phyloP scores from a whole-genome alignment of 1,140 invertebrate species.

The Macrostomum lignano region DNA sequence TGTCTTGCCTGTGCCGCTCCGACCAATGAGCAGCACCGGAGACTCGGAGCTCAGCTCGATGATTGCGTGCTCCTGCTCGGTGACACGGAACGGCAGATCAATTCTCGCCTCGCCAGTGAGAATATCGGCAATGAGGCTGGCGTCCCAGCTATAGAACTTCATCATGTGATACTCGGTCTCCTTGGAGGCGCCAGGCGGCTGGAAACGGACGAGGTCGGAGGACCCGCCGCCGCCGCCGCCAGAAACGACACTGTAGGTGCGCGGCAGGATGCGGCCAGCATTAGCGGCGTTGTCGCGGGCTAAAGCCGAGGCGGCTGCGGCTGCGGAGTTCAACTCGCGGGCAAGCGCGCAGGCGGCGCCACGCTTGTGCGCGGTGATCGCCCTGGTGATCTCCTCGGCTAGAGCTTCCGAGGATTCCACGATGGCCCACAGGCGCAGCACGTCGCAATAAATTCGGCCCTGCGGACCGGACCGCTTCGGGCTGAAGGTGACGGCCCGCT shows the following conservation, averaged over 20 bases:
- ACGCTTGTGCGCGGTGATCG: conserved; percentile 14
- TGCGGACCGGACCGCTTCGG: conserved; percentile 12
- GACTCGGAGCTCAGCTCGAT: conserved; percentile 13
- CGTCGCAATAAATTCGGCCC: conserved; percentile 16
- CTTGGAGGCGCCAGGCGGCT: conserved; percentile 15
- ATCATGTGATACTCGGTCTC: conserved; percentile 21
- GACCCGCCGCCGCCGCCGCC: not conserved
- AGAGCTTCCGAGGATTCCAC: conserved; percentile 13
- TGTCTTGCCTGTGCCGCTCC: conserved; percentile 18
- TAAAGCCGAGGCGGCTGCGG: conserved; percentile 6
- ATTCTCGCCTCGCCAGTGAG: conserved; percentile 11
- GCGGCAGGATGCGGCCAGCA: not conserved
- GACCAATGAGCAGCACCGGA: conserved; percentile 14
- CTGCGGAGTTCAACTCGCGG: conserved; percentile 8
- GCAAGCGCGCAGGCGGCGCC: conserved; percentile 12
- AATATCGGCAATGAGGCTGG: conserved; percentile 12
- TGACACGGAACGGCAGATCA: conserved; percentile 20
- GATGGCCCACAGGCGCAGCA: conserved; percentile 19
- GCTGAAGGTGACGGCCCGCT: conserved; percentile 17
- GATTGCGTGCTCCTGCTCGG: conserved; percentile 17
- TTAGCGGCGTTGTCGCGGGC: conserved; percentile 5
- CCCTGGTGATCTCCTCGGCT: conserved; percentile 10
- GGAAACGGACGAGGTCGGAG: conserved; percentile 6
- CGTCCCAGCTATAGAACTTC: conserved; percentile 19
- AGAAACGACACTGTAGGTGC: not conserved